Percentiles rank a stretch among this genome's conserved stretches.
Conservation (phyloP, 2,888 invertebrate species). For the Drosophila meridionalis region DNA sequence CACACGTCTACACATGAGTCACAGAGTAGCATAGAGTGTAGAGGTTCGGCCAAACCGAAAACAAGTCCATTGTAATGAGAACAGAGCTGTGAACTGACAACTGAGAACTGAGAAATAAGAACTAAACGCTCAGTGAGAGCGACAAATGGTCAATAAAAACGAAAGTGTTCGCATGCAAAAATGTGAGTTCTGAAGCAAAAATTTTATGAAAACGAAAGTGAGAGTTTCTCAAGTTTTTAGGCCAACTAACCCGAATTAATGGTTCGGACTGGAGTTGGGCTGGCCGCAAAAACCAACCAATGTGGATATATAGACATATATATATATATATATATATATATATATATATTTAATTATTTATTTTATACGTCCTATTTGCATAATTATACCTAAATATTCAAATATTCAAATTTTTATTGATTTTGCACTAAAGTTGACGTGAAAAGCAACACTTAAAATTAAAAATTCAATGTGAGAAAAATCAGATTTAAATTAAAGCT, state of each 20-base stretch:
- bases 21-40: background rate
- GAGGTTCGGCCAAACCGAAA: conserved; percentile 29
- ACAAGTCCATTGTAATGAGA: conserved; percentile 23
- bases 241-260: conserved; percentile 63
- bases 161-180: conserved; percentile 76
- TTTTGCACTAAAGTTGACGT: conserved; percentile 74
- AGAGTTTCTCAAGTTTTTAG: conserved; percentile 64
- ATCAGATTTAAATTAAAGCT: background rate
- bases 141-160: conserved; percentile 28
- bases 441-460: conserved; percentile 70
- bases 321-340: conserved; percentile 25
- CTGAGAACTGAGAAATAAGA: conserved; percentile 9
- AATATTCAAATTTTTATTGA: conserved; percentile 84
- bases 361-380: conserved; percentile 32
- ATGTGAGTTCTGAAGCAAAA: conserved; percentile 45
- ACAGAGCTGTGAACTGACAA: background rate
- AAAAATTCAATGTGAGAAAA: conserved; percentile 43
- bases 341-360: background rate
- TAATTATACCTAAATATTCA: conserved; percentile 69
- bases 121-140: conserved; percentile 16
- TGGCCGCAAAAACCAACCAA: conserved; percentile 68
- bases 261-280: conserved; percentile 24
- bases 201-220: conserved; percentile 49
- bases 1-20: background rate
- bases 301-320: conserved; percentile 61